Percentiles rank a stretch among this genome's conserved stretches.
phyloP scores from a whole-genome alignment of 2,797 vertebrate species.

The Artibeus jamaicensis region DNA sequence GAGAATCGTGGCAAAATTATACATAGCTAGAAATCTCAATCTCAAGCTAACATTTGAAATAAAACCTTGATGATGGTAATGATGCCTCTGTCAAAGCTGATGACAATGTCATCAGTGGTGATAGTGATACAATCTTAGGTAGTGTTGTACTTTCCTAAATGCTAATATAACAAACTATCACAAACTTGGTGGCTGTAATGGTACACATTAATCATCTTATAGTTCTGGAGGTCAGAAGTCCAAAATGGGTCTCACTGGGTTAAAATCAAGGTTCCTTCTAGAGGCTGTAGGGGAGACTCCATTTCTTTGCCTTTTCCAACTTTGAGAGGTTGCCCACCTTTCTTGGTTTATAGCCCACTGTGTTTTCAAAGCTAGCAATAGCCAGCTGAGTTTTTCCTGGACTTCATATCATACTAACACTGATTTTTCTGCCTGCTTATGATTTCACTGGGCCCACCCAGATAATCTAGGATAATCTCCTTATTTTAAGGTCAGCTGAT shows the following conservation, averaged over 20 bases:
- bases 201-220: neutral
- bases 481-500: neutral
- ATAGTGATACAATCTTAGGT: neutral
- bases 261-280: neutral
- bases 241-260: neutral
- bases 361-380: neutral
- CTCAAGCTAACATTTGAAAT: neutral
- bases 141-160: neutral
- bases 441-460: neutral
- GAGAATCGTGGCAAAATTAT: constrained; percentile 14
- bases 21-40: neutral
- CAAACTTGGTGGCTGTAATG: neutral
- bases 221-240: neutral
- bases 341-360: neutral
- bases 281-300: neutral
- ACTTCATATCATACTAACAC: neutral
- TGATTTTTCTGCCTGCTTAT: neutral
- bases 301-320: neutral
- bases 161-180: neutral
- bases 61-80: neutral
- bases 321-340: neutral
- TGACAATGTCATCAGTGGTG: neutral
- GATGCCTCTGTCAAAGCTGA: neutral
- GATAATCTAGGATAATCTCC: neutral
- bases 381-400: neutral